Evolutionary conservation across 2,797 vertebrate genomes (phyloP).

Genomic region (Peromyscus attwateri): DNA sequence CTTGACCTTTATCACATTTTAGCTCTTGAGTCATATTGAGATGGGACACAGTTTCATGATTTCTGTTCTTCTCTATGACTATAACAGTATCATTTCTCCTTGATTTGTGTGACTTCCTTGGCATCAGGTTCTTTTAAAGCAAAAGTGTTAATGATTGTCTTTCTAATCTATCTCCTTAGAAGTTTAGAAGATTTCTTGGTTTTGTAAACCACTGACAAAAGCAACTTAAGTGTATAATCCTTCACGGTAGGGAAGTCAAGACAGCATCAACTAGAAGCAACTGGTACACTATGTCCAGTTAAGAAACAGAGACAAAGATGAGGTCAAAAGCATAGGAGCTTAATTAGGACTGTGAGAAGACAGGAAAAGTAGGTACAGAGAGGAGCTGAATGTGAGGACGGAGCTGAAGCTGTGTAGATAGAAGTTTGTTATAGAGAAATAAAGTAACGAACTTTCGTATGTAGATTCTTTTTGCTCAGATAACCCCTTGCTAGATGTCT

Average conservation of each 20-base stretch:
- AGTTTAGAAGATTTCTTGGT: neutral
- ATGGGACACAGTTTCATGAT: neutral
- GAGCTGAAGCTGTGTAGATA: no score
- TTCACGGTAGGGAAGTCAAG: neutral
- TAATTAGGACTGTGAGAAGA: no score
- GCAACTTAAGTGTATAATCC: neutral
- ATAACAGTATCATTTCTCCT: neutral
- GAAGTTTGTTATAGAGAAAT: no score
- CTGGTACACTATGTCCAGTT: neutral
- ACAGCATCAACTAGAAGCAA: neutral
- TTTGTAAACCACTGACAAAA: neutral
- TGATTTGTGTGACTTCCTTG: neutral
- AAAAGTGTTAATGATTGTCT: conserved; percentile 20
- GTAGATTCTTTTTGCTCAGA: no score
- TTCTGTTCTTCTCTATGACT: conserved; percentile 4
- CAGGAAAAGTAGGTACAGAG: no score
- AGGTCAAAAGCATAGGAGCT: no score
- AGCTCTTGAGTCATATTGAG: neutral
- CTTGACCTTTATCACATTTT: conserved; percentile 42
- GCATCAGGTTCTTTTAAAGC: neutral
- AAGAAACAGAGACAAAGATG: neutral
- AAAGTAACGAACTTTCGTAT: neutral
- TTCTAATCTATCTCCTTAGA: neutral
- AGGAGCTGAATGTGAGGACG: no score
- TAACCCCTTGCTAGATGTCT: no score